Base-by-base conservation (phyloP, 2,888 invertebrate genomes). In the Melanostoma scalare region DNA sequence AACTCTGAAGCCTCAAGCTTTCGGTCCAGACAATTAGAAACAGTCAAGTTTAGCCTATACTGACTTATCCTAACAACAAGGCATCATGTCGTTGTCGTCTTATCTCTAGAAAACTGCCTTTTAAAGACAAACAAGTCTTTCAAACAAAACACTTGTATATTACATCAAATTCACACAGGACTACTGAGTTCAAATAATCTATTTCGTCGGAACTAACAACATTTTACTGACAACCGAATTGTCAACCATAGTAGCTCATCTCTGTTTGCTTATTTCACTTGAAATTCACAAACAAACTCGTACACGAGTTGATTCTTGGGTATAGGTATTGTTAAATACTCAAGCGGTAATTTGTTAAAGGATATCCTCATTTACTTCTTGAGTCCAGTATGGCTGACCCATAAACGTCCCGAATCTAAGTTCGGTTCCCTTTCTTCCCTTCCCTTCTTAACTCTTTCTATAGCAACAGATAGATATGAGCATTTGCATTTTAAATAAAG, bases 311-410 rank as follows among this genome's bases (percentile, higher is more conserved):
- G n/a, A 42, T 31, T 58, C 8, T 20, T 20, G 20, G 20, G 20
- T 20, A 0, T 20, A 65, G 60, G 67, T 74, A 79, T 55, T 67
- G 79, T 69, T 71, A 84, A 63, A 84, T 84, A 60, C 79, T 65
- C 84, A 71, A 53, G 67, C 73, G 63, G 73, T 78, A 84, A 69
- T 78, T 82, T 84, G 79, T 56, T 53, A 60, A 74, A 84, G 65
- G 69, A 84, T 79, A 75, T 55, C 6, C 79, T 20, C 84, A 79
- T 65, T 79, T 78, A 40, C 50, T 58, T 65, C 46, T 42, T 50
- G 8, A 76, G 71, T 69, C 69, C 36, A 44, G 53, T 44, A 31
- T 53, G 50, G 53, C 65, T 84, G 84, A 78, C 84, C 74, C 79
- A 79, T 55, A 79, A 79, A 67, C 58, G 60, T 75, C 58, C 60